Evolutionary conservation across 2,888 invertebrate genomes (phyloP).

Genomic region (Sphaeridia pumilis): DNA sequence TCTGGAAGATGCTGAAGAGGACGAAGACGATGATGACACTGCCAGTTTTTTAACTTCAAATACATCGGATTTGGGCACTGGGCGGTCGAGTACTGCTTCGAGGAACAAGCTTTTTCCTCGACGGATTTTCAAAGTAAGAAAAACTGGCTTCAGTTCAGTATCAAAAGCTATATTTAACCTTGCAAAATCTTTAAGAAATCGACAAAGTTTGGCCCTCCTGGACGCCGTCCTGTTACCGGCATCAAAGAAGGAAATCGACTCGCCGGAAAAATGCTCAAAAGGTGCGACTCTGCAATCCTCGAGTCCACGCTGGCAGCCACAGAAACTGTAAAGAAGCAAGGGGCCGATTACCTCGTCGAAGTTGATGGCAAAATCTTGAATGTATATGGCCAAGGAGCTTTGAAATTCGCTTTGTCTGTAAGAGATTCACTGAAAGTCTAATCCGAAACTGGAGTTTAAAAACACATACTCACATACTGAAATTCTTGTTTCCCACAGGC

Average conservation of each 20-base stretch:
- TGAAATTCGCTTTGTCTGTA: constrained; percentile 40
- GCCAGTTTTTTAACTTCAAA: constrained; percentile 18
- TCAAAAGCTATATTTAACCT: not conserved
- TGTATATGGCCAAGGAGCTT: constrained; percentile 76
- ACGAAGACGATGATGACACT: constrained; percentile 21
- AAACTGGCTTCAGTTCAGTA: not conserved
- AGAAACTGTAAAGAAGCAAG: constrained; percentile 40
- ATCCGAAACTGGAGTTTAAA: too few relatives aligned
- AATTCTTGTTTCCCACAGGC: too few relatives aligned
- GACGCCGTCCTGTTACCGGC: constrained; percentile 13
- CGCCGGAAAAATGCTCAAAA: constrained; percentile 1
- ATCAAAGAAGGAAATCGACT: not conserved
- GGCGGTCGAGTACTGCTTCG: not conserved
- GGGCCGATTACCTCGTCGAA: constrained; percentile 81
- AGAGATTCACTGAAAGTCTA: not conserved
- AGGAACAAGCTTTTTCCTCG: constrained; percentile 10
- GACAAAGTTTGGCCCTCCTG: not conserved
- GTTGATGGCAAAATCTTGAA: constrained; percentile 70
- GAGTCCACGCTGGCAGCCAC: constrained; percentile 3
- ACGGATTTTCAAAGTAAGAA: constrained; percentile 8
- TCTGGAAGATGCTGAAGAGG: too few relatives aligned
- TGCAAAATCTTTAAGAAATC: not conserved
- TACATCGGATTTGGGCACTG: constrained; percentile 8
- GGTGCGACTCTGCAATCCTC: constrained; percentile 9
- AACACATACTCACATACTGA: too few relatives aligned